Percentiles rank a stretch among this genome's conserved stretches.
These are phyloP conservation scores for Apostichopus californicus DNA, from an alignment of 35 echinoderm and acorn worm genomes.

Conservation along the genomic window DNA sequence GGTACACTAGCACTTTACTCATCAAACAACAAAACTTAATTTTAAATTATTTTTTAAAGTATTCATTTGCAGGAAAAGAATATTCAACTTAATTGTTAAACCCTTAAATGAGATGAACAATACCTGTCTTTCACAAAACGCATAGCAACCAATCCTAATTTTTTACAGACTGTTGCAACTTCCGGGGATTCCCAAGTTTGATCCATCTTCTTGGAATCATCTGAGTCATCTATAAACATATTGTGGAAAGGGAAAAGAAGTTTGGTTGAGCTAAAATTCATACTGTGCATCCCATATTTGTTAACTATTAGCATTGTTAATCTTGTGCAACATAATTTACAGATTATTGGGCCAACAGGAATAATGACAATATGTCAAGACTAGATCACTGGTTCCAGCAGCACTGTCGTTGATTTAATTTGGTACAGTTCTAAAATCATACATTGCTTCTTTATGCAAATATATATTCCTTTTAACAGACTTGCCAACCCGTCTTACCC, in stretches of 20 bases:
- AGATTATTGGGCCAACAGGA: no score
- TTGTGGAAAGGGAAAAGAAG: no score
- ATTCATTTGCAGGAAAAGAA: neutral
- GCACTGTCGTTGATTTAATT: neutral
- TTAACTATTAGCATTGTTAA: no score
- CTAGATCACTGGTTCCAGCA: no score
- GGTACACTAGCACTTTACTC: no score
- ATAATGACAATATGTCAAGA: no score
- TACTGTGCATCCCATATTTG: no score
- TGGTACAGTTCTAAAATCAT: neutral
- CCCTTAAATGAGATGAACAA: neutral
- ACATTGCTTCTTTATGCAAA: neutral
- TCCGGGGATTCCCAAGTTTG: constrained; percentile 62
- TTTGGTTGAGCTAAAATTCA: no score
- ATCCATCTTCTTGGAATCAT: constrained; percentile 77
- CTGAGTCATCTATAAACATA: constrained; percentile 53
- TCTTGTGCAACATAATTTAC: no score
- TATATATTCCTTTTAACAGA: neutral
- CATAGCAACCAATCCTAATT: constrained; percentile 67
- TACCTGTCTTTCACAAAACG: constrained; percentile 71
- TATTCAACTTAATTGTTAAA: neutral
- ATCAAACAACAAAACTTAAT: neutral
- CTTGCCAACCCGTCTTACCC: no score
- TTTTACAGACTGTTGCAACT: constrained; percentile 57
- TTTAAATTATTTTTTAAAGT: neutral